Evolutionary conservation across 2,113 vertebrate genomes (phyloP).

Genomic region (Alligator sinensis): DNA sequence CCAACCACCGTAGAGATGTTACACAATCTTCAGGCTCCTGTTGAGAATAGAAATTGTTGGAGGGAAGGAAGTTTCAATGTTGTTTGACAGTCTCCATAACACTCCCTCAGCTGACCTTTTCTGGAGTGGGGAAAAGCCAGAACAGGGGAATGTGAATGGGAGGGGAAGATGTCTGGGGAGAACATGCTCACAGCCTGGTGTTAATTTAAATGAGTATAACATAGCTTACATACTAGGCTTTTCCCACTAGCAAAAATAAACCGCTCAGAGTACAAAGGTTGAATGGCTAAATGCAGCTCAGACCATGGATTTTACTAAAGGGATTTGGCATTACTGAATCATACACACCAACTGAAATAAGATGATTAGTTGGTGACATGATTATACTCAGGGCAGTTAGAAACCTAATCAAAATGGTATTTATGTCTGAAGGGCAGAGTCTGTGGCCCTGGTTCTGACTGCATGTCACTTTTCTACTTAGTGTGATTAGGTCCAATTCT

Average conservation of each 20-base stretch:
- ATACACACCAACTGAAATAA: background rate
- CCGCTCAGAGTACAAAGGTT: background rate
- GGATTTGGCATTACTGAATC: background rate
- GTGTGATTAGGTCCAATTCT: background rate
- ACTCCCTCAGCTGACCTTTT: background rate
- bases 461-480: background rate
- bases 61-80: background rate
- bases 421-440: background rate
- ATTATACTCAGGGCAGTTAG: background rate
- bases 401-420: constrained; percentile 17
- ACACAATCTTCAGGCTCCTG: background rate
- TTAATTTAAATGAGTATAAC: background rate
- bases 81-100: background rate
- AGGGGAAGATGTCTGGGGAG: background rate
- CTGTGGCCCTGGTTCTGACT: background rate
- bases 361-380: background rate
- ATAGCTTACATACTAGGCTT: background rate
- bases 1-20: background rate
- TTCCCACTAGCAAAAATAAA: background rate
- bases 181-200: background rate
- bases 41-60: background rate
- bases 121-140: background rate
- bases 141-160: background rate
- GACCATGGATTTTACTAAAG: background rate
- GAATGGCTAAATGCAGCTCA: background rate